These are phyloP conservation scores for Charina bottae DNA, from an alignment of 2,113 vertebrate species.

Conservation along the genomic window DNA sequence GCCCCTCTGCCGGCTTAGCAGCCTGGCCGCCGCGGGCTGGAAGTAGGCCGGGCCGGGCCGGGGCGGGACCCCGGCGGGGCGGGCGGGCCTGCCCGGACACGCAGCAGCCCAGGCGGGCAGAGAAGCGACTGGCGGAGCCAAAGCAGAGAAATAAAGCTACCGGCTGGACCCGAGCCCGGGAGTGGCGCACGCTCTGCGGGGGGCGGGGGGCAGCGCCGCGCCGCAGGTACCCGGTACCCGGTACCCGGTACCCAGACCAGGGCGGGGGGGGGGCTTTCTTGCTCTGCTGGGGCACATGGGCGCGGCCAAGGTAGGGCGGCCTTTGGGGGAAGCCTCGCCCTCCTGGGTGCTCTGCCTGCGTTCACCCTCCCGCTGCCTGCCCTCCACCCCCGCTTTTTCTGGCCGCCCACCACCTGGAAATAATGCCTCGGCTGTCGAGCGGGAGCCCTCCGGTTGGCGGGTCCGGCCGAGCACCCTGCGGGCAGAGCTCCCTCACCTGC, in stretches of 20 bases:
- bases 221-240: background rate
- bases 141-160: background rate
- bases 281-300: background rate
- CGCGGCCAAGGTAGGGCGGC: background rate
- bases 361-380: background rate
- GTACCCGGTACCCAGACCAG: background rate
- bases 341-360: too few relatives aligned
- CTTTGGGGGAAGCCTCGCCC: background rate
- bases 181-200: background rate
- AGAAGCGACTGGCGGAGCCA: background rate
- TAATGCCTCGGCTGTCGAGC: background rate
- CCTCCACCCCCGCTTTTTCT: too few relatives aligned
- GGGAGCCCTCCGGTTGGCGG: background rate
- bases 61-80: background rate
- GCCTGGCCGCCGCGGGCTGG: constrained; percentile 1
- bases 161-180: background rate
- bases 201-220: background rate
- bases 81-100: background rate
- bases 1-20: constrained; percentile 15
- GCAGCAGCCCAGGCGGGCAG: too few relatives aligned
- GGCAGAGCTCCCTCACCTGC: background rate
- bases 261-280: too few relatives aligned
- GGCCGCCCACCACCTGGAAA: background rate
- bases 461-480: too few relatives aligned
- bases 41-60: constrained; percentile 1